Evolutionary conservation across 2,888 invertebrate species (phyloP), one percentile per base, ranked within the genome.

Genomic region (Tricholauxania praeusta): DNA sequence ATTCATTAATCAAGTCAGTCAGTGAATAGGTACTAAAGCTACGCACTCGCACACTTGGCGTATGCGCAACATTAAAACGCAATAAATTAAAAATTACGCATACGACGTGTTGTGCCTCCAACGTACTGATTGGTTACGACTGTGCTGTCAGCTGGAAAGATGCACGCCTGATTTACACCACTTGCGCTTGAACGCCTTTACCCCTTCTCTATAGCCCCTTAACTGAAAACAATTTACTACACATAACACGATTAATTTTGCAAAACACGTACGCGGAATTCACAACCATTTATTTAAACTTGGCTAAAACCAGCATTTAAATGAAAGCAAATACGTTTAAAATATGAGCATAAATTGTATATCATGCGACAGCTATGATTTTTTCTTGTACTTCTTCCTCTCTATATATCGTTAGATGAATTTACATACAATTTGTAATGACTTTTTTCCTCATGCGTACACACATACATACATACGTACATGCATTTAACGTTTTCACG

Each of bases 331-430:
- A 19, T 22, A 57, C 19, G n/a, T 57, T 28, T 14, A 64, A 12
- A 49, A 12, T 63, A 22, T 19, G 19, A n/a, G n/a, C 47, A 17
- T 39, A 39, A 10, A 10, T 39, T 62, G 17, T 64, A 63, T 53
- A 63, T 57, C 63, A 60, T 55, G 28, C 2, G 4, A n/a, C 59
- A 15, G 6, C 19, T 22, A 17, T 39, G n/a, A 5, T 55, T 55
- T 22, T 32, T 39, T 55, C 12, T 28, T 66, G 1, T 48, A 7
- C 32, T 71, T 67, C 60, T 55, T 71, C 64, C 12, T 17, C 62
- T 53, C 15, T 60, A 59, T 74, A 51, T 55, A 72, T 57, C 12
- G 39, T 39, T 39, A 76, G 74, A 74, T 76, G 74, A 76, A 76
- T 76, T 72, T 70, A 73, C 63, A 70, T 71, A 74, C 63, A 72